Percentiles rank a stretch among this genome's conserved stretches.
Conservation (phyloP, 2,113 vertebrate species). For the Poeciliopsis prolifica region DNA sequence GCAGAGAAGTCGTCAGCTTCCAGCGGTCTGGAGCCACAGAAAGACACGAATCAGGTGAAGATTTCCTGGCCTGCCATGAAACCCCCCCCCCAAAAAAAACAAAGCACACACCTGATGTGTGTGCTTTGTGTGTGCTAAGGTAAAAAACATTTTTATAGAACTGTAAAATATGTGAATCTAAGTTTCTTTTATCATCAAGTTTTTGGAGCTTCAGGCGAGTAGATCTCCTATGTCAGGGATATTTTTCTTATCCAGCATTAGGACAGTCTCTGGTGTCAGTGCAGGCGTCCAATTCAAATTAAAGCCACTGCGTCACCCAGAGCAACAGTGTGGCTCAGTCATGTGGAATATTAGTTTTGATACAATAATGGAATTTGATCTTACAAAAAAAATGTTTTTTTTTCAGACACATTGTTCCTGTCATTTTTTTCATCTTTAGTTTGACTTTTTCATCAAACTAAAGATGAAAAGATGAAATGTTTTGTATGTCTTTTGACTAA, state of each 20-base stretch:
- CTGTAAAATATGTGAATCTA: background rate
- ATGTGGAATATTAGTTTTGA: conserved; percentile 1
- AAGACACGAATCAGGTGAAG: too few species aligned
- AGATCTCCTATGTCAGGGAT: background rate
- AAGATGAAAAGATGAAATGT: too few species aligned
- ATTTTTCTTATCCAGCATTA: background rate
- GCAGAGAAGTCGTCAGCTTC: too few species aligned
- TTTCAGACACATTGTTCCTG: background rate
- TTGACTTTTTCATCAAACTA: too few species aligned
- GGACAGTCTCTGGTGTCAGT: background rate
- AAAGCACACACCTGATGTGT: background rate
- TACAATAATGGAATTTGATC: background rate
- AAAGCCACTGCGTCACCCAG: background rate
- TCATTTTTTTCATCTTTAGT: background rate
- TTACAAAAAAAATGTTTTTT: background rate
- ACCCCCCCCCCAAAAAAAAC: background rate
- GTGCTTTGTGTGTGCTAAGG: too few species aligned
- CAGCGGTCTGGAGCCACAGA: too few species aligned
- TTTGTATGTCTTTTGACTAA: background rate
- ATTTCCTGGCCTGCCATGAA: background rate
- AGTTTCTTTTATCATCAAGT: background rate
- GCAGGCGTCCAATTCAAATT: background rate
- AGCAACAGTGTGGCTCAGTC: background rate
- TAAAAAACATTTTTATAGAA: background rate
- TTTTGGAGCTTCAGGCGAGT: background rate